Percentiles rank a stretch among this genome's conserved stretches.
phyloP scores from a whole-genome alignment of 2,888 invertebrate species.

The Ceratothoa steindachneri region DNA sequence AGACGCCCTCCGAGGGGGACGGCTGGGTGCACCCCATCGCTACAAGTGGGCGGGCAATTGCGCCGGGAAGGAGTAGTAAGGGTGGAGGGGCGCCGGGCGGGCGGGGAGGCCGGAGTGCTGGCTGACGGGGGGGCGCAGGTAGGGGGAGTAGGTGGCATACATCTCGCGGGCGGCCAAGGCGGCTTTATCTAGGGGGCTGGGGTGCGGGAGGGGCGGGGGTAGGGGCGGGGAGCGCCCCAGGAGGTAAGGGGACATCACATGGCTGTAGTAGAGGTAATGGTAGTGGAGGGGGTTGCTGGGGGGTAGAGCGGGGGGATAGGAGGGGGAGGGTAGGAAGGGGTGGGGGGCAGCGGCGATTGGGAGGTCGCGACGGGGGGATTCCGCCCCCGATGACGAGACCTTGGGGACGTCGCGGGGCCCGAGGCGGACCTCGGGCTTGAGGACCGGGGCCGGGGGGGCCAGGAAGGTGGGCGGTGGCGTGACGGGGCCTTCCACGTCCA shows the following conservation, averaged over 20 bases:
- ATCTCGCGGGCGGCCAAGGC: conserved; percentile 25
- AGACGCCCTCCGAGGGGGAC: too few species aligned
- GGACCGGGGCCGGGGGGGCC: conserved; percentile 16
- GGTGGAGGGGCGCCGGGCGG: conserved; percentile 41
- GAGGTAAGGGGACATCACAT: conserved; percentile 41
- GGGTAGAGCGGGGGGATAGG: conserved; percentile 30
- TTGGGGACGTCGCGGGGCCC: not conserved
- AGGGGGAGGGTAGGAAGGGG: conserved; percentile 36
- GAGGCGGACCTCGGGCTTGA: not conserved
- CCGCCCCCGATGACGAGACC: not conserved
- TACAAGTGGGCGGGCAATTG: conserved; percentile 43
- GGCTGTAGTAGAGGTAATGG: conserved; percentile 42
- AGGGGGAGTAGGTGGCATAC: conserved; percentile 32
- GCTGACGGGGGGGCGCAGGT: conserved; percentile 22
- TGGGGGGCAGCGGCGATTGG: not conserved
- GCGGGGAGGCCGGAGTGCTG: conserved; percentile 31
- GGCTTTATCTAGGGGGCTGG: conserved; percentile 17
- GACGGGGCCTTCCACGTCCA: conserved; percentile 43
- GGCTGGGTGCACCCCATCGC: too few species aligned
- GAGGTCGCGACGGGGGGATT: not conserved
- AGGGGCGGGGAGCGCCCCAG: conserved; percentile 33
- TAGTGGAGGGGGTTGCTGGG: conserved; percentile 30
- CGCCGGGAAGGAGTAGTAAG: conserved; percentile 40
- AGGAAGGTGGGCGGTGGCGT: conserved; percentile 39
- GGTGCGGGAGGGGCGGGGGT: conserved; percentile 13